Percentiles rank a stretch among this genome's conserved stretches.
These are phyloP conservation scores for Drosophila nasuta DNA, from an alignment of 1,140 invertebrate species.

Conservation along the genomic window DNA sequence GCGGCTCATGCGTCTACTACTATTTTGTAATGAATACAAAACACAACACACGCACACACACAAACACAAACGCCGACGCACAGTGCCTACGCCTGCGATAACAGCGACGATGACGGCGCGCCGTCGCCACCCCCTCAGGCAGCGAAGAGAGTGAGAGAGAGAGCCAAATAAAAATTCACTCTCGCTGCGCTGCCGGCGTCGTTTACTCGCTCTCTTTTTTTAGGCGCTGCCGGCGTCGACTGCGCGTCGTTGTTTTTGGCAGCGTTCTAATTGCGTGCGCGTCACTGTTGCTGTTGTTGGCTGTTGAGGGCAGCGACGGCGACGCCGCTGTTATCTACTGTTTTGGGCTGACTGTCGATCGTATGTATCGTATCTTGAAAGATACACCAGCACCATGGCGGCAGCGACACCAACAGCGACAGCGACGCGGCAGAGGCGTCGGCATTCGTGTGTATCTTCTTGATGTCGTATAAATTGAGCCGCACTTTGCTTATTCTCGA, in stretches of 20 bases:
- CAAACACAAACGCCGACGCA: constrained; percentile 36
- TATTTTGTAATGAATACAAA: constrained; percentile 58
- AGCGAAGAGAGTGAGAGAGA: constrained; percentile 29
- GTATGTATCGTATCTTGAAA: constrained; percentile 61
- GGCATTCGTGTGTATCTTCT: constrained; percentile 68
- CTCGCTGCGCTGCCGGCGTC: constrained; percentile 50
- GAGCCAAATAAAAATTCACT: constrained; percentile 55
- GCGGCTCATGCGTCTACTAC: constrained; percentile 31
- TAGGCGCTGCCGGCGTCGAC: constrained; percentile 12
- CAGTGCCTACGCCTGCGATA: constrained; percentile 46
- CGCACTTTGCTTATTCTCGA: constrained; percentile 81
- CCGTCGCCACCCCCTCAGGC: constrained; percentile 48
- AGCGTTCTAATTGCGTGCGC: constrained; percentile 66
- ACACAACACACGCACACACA: constrained; percentile 14
- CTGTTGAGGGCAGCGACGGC: constrained; percentile 13
- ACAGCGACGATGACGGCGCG: constrained; percentile 34
- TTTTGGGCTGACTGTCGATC: constrained; percentile 47
- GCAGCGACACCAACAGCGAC: constrained; percentile 10
- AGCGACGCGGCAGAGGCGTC: constrained; percentile 28
- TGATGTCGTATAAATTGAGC: constrained; percentile 80
- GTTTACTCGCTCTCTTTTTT: constrained; percentile 19
- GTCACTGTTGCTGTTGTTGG: constrained; percentile 40
- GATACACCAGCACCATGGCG: constrained; percentile 51
- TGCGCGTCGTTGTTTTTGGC: constrained; percentile 10
- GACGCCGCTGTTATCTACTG: constrained; percentile 62